Base-by-base conservation (phyloP, 2,888 invertebrate species). In the Mythimna loreyi region DNA sequence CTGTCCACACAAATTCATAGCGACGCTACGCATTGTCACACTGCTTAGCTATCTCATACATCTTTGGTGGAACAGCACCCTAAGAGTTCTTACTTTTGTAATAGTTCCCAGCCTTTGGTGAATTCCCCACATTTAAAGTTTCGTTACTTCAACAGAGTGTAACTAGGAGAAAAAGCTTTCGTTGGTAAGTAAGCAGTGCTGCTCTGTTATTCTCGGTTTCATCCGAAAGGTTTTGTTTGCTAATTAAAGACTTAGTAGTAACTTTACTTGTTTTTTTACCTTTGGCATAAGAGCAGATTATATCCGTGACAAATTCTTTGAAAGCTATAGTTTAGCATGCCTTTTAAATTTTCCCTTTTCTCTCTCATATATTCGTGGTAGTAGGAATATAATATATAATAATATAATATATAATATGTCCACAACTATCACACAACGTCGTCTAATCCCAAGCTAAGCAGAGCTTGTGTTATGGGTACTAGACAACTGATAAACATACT, bases 51-150 rank as follows among this genome's bases (percentile, higher is more conserved):
- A 9, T 8, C 30, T 52, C n/a, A n/a, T 28, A 52, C 30, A 28
- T 28, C 9, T 50, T 52, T 4, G 9, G 19, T 30, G 28, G 28
- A n/a, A 52, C 4, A n/a, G 9, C 28, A 30, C n/a, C 52, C 9
- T 28, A 30, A 52, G 73, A 59, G 45, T 78, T 66, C 59, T 68
- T 66, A 72, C 68, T 83, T 79, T 80, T 71, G 33, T 71, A 75
- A 78, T 67, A 75, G 74, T 79, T 82, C 47, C 7, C 40, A 56
- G 67, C 43, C 45, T 76, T 79, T 65, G 55, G 62, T 53, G 64
- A 74, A 67, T 57, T 58, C 52, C 68, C 66, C 50, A 58, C 55
- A 69, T 77, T 82, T 69, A 62, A 77, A 80, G 60, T 81, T 76
- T 9, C 59, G 66, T 70, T 72, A 60, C 45, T 71, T 67, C 57